These are phyloP conservation scores for Tinamus guttatus DNA, from an alignment of 2,113 vertebrate species.

Conservation along the genomic window DNA sequence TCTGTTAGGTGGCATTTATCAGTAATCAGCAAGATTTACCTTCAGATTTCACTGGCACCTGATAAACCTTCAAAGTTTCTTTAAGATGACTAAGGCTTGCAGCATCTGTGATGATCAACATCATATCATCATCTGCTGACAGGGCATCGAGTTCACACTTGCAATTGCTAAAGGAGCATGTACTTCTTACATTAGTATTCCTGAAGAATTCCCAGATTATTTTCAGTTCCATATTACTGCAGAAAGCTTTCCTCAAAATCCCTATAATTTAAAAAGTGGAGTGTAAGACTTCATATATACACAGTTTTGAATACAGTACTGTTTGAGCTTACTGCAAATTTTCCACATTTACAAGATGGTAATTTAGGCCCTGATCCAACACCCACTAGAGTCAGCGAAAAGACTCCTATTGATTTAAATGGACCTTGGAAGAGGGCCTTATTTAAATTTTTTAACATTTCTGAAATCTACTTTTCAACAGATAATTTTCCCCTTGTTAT, in stretches of 20 bases:
- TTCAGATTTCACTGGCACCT: constrained; percentile 39
- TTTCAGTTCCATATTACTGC: constrained; percentile 18
- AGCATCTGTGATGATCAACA: constrained; percentile 44
- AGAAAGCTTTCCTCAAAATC: constrained; percentile 50
- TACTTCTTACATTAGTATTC: constrained; percentile 29
- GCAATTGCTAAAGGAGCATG: constrained; percentile 42
- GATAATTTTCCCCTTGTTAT: constrained; percentile 59
- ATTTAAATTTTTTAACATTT: constrained; percentile 27
- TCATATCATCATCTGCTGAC: constrained; percentile 3
- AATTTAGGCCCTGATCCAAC: constrained; percentile 65
- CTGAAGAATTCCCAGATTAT: constrained; percentile 60
- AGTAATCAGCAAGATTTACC: constrained; percentile 30
- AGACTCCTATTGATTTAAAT: constrained; percentile 59
- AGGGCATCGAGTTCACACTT: not conserved
- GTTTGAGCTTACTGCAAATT: constrained; percentile 31
- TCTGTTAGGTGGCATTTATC: not conserved
- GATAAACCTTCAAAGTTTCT: constrained; percentile 41
- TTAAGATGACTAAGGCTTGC: constrained; percentile 48
- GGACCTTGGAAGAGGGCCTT: constrained; percentile 50
- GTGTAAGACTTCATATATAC: not conserved
- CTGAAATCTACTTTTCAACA: constrained; percentile 61
- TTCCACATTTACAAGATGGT: constrained; percentile 69
- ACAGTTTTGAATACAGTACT: constrained; percentile 42
- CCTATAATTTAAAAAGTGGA: constrained; percentile 64
- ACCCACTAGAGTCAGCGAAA: constrained; percentile 58